Percentiles rank a stretch among this genome's conserved stretches.
Evolutionary conservation across 35 echinoderm and acorn worm species (phyloP).

Genomic region (Holothuria glaberrima): DNA sequence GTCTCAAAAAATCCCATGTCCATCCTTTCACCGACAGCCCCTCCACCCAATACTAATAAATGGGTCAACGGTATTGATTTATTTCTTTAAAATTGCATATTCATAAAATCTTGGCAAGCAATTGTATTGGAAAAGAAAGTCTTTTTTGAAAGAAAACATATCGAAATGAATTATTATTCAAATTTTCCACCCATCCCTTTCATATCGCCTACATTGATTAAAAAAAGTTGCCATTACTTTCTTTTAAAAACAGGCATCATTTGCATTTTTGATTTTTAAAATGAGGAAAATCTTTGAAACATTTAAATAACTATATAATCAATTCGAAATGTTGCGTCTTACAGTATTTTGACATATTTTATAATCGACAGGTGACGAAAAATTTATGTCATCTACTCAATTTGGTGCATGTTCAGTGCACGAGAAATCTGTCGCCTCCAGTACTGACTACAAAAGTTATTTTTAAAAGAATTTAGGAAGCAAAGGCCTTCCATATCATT

Average conservation of each 20-base stretch:
- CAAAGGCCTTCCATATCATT: too few species aligned
- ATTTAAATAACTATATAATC: too few species aligned
- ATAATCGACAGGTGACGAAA: too few species aligned
- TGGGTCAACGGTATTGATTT: conserved; percentile 44
- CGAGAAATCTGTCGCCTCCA: too few species aligned
- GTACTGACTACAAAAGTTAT: too few species aligned
- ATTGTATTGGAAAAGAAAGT: conserved; percentile 29
- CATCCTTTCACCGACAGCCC: conserved; percentile 9
- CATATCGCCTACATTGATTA: conserved; percentile 42
- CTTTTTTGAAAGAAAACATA: conserved; percentile 14
- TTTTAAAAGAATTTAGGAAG: too few species aligned
- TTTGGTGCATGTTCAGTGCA: too few species aligned
- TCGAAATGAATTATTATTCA: conserved; percentile 13
- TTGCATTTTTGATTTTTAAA: background rate
- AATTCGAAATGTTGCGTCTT: too few species aligned
- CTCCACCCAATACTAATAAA: conserved; percentile 24
- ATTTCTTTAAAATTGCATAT: conserved; percentile 65
- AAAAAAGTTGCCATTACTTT: background rate
- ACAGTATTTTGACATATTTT: too few species aligned
- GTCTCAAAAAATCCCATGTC: too few species aligned
- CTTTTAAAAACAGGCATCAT: background rate
- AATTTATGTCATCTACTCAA: too few species aligned
- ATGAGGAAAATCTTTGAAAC: background rate
- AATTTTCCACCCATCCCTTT: background rate
- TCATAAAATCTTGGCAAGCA: conserved; percentile 67